A percentile compares a stretch with the other conserved stretches of the same genome.
phyloP scores from a whole-genome alignment of 2,888 invertebrate genomes.

The Cactoblastis cactorum region DNA sequence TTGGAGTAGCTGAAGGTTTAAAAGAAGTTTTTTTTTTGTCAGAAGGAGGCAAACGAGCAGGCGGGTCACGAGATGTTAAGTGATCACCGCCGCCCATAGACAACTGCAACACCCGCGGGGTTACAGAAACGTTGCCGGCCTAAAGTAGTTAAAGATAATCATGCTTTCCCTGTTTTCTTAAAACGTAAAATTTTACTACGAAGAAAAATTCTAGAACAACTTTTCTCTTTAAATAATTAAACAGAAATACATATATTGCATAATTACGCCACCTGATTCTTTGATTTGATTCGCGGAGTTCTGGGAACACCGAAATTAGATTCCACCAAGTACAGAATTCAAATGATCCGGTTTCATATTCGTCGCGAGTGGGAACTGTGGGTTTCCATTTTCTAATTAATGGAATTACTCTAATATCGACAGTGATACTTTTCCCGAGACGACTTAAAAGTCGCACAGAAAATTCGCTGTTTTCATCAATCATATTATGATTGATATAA shows the following conservation, averaged over 20 bases:
- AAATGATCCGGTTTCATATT: constrained; percentile 2
- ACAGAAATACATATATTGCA: not conserved
- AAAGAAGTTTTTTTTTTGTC: too few species aligned
- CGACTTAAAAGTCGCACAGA: too few species aligned
- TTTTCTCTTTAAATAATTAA: not conserved
- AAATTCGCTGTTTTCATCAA: too few species aligned
- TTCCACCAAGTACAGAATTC: not conserved
- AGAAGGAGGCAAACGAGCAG: too few species aligned
- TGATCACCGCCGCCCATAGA: too few species aligned
- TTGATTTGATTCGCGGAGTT: constrained; percentile 1
- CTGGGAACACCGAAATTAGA: not conserved
- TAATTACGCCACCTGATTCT: not conserved
- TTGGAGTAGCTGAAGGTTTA: too few species aligned
- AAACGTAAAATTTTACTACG: not conserved
- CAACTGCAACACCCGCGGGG: too few species aligned
- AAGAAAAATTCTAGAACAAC: not conserved
- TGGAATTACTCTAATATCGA: not conserved
- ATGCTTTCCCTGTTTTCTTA: not conserved
- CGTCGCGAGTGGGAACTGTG: not conserved
- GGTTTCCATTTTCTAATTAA: not conserved
- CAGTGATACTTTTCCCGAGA: too few species aligned
- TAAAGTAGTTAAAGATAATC: not conserved
- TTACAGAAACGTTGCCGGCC: too few species aligned
- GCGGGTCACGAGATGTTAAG: too few species aligned
- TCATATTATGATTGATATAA: too few species aligned